These are phyloP conservation scores for Melanotaenia nigrans DNA, from an alignment of 2,797 vertebrate species.

Conservation along the genomic window DNA sequence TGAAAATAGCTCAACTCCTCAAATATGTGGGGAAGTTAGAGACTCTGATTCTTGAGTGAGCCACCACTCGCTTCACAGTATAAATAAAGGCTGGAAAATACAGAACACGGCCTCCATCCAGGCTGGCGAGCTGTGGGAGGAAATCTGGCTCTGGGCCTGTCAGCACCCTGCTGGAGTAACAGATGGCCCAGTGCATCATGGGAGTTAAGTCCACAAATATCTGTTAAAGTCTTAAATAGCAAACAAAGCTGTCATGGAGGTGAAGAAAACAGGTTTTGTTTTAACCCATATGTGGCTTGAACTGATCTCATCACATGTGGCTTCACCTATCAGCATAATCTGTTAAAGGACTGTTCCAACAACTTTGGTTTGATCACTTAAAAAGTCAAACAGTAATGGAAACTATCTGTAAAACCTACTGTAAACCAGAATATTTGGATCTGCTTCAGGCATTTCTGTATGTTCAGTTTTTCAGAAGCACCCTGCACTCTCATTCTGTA, in stretches of 20 bases:
- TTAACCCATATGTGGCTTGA: neutral
- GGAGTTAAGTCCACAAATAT: slow-evolving; percentile 60
- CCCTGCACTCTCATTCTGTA: no score
- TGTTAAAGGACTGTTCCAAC: neutral
- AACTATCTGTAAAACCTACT: no score
- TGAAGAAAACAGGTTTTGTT: slow-evolving; percentile 30
- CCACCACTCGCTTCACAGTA: neutral
- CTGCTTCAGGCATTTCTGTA: no score
- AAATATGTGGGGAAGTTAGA: neutral
- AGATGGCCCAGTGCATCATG: slow-evolving; percentile 69
- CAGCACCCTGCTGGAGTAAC: slow-evolving; percentile 56
- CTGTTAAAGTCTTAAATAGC: slow-evolving; percentile 46
- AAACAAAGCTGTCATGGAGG: slow-evolving; percentile 28
- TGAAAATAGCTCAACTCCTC: neutral
- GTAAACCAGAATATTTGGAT: no score
- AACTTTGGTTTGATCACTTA: no score
- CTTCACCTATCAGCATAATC: slow-evolving; percentile 7
- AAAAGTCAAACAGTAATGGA: no score
- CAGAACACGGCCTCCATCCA: slow-evolving; percentile 13
- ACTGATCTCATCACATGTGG: neutral
- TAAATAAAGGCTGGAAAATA: slow-evolving; percentile 3
- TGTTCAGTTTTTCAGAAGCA: no score
- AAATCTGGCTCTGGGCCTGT: slow-evolving; percentile 40
- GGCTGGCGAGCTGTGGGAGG: slow-evolving; percentile 35
- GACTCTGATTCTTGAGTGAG: neutral